Evolutionary conservation across 2,113 vertebrate species (phyloP), one percentile per base, ranked within the genome.

Genomic region (Panthera leo): DNA sequence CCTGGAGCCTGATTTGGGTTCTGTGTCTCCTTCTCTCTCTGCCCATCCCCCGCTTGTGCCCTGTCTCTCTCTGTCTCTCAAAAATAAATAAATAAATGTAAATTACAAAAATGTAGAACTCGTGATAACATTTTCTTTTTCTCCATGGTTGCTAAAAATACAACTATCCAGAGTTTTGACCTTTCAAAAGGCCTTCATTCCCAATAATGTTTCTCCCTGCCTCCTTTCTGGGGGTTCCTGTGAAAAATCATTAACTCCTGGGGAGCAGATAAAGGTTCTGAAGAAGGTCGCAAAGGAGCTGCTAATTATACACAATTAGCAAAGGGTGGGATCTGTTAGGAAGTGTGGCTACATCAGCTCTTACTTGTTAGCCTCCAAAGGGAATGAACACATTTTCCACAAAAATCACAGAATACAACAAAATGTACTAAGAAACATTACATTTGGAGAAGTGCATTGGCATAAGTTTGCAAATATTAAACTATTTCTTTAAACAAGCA

Each of bases 231-330:
- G 71, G 70, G 51, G 34, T 92, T 97, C 63, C 75, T 90, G 79
- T 75, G 80, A 83, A 90, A 90, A 89, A 55, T 34, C 51, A 53
- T 92, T 89, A 73, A 42, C 68, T 73, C 45, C 86, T 39, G 68
- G 75, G 95, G 90, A 89, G 61, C 9, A 36, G 45, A 91, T n/a
- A 27, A 61, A 83, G 65, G 58, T 78, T 86, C 39, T 31, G 25
- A 70, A 68, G 85, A 71, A 34, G 3, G 10, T 96, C 84, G 55
- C 73, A 67, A 55, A 92, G 63, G 48, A 89, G 80, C 85, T 96
- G 95, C 65, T 97, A 95, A 95, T 96, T 96, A 90, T 68, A 91
- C 36, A 9, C 70, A 80, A 71, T 90, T 82, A 95, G 29, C 13
- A 2, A 75, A 48, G 16, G n/a, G 75, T 45, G 14, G 2, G 29